Base-by-base conservation (phyloP, 37 sponge, comb jelly and placozoan species). In the Spongilla lacustris region DNA sequence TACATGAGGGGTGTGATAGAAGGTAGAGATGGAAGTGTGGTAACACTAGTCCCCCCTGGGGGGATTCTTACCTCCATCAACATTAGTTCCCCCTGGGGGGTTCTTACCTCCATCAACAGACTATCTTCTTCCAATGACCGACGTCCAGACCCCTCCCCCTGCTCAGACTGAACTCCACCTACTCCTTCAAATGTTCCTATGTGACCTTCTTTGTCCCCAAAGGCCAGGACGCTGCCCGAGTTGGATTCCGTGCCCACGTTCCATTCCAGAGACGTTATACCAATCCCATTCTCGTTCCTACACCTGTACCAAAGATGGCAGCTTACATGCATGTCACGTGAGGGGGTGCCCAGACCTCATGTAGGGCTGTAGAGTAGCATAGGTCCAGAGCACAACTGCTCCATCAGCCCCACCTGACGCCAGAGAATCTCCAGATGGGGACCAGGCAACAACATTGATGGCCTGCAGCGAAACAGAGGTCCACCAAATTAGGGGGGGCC, bases 401-500 rank as follows among this genome's bases (percentile, higher is more conserved):
- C 94, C 94, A 72, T 86, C 87, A 31, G 68, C 85, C 36, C 83
- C 86, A 9, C 81, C 94, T 33, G 74, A 46, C 4, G 87, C 94
- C 41, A 93, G 66, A 35, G 36, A 86, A 0, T 66, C 32, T 23
- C 88, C 91, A 90, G 82, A 77, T 12, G 75, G 88, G 24, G 88
- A 89, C 94, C 94, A 93, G 31, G 69, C 34, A 66, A 85, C 83
- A 1, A 89, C 90, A 66, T 92, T 85, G 19, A 89, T 74, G 22
- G 26, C 74, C 90, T 92, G 79, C 73, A 30, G 46, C 29, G 2
- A 25, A 0, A 58, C 1, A 58, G 58, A 58, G 19, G 19, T 10
- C 19, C 19, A 58, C 12, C 11, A 17, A 1, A 14, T 58, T 17
- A 58, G 11, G 58, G 41, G 41, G 41, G 3, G 6, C 41, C 41